Evolutionary conservation across 2,888 invertebrate genomes (phyloP).

Genomic region (Rugalucina vietnamica): DNA sequence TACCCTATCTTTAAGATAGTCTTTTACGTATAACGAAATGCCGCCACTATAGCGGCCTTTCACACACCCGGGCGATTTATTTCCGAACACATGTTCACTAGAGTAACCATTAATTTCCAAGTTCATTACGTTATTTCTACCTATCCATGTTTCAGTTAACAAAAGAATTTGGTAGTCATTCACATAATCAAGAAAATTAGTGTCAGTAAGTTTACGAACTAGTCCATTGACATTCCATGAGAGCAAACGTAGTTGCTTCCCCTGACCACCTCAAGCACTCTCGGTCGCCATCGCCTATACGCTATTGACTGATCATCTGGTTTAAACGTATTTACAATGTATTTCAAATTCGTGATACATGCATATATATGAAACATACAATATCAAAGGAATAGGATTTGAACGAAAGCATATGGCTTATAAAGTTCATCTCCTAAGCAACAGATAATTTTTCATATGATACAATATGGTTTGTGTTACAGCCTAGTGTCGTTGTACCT

Average conservation of each 20-base stretch:
- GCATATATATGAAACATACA: no score
- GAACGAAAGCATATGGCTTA: no score
- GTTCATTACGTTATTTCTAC: neutral
- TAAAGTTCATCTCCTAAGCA: no score
- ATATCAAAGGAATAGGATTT: no score
- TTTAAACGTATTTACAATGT: no score
- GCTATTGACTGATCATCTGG: no score
- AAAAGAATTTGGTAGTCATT: constrained; percentile 2
- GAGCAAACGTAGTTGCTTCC: neutral
- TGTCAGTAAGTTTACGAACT: neutral
- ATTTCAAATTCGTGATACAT: no score
- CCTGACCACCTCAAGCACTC: no score
- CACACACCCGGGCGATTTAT: neutral
- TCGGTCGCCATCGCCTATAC: no score
- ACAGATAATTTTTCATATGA: no score
- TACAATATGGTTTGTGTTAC: no score
- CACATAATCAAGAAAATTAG: neutral
- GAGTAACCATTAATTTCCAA: constrained; percentile 4
- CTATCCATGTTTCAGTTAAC: constrained; percentile 18
- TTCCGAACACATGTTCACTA: constrained; percentile 15
- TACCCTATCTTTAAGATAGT: neutral
- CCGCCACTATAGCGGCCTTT: constrained; percentile 15
- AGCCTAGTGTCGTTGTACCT: no score
- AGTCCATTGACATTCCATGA: constrained; percentile 21
- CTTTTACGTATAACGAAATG: constrained; percentile 1